phyloP scores from a whole-genome alignment of 2,888 invertebrate genomes.

The Catocala fraxini region DNA sequence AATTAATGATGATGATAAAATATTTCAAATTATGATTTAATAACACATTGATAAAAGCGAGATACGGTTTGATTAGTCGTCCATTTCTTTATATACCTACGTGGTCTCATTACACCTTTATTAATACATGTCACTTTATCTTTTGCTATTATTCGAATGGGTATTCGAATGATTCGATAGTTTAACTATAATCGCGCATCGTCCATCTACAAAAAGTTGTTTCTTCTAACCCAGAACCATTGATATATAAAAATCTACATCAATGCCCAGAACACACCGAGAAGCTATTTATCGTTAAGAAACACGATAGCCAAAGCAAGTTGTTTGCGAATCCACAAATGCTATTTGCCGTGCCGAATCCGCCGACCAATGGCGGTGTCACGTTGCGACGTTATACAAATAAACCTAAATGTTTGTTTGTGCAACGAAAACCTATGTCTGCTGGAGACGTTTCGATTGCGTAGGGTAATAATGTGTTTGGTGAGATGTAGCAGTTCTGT shows the following conservation, averaged over 20 bases:
- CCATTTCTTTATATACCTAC: too few species aligned
- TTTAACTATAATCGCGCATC: too few species aligned
- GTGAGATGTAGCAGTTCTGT: slow-evolving; percentile 20
- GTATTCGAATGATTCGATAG: too few species aligned
- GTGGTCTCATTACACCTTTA: too few species aligned
- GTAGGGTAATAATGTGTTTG: slow-evolving; percentile 56
- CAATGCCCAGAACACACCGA: background rate
- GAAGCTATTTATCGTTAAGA: slow-evolving; percentile 54
- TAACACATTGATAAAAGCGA: too few species aligned
- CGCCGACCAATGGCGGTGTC: slow-evolving; percentile 80
- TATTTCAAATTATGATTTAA: too few species aligned
- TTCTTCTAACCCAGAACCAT: background rate
- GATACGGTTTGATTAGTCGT: too few species aligned
- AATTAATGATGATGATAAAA: too few species aligned
- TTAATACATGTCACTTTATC: too few species aligned
- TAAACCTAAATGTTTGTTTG: slow-evolving; percentile 79
- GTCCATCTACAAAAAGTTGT: background rate
- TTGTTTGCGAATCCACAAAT: slow-evolving; percentile 81
- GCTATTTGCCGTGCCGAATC: slow-evolving; percentile 82
- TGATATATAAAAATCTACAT: too few species aligned
- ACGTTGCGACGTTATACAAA: slow-evolving; percentile 76
- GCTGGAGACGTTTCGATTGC: slow-evolving; percentile 71
- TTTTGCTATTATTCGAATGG: too few species aligned
- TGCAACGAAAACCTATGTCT: slow-evolving; percentile 74
- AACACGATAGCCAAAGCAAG: slow-evolving; percentile 78